Percentiles rank a stretch among this genome's conserved stretches.
Conservation (phyloP, 2,797 vertebrate genomes). For the Ceryle rudis region DNA sequence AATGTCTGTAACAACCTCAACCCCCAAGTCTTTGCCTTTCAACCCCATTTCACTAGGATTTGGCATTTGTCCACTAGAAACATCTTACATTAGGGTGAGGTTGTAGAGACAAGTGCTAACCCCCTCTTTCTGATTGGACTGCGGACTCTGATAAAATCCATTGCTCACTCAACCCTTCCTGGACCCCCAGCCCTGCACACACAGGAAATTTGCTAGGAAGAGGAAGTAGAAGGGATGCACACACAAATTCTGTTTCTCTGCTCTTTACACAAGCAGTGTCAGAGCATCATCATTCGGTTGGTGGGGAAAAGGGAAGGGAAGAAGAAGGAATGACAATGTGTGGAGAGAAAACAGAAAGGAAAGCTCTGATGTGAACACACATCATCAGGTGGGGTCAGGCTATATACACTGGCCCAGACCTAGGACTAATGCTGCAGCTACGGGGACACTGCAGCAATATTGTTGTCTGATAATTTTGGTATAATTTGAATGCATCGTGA, state of each 20-base stretch:
- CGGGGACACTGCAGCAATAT: background rate
- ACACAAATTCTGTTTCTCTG: background rate
- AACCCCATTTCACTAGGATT: background rate
- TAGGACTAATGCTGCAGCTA: background rate
- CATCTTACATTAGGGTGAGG: background rate
- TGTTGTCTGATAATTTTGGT: background rate
- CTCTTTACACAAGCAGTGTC: background rate
- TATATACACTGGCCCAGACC: accelerated
- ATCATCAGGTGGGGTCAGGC: accelerated
- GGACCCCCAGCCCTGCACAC: accelerated
- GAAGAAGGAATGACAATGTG: background rate
- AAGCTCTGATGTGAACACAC: background rate
- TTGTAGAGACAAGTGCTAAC: background rate
- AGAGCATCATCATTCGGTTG: accelerated
- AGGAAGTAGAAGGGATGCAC: background rate
- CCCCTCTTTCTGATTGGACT: background rate
- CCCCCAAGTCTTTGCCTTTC: background rate
- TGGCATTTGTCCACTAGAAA: background rate
- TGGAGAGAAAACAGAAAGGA: background rate
- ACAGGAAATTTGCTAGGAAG: background rate
- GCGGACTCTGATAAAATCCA: background rate
- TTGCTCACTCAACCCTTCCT: background rate
- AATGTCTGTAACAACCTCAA: background rate
- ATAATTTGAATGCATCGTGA: background rate
- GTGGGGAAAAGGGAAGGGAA: background rate